Base-by-base conservation (phyloP, 2,113 vertebrate species). In the Colius striatus region DNA sequence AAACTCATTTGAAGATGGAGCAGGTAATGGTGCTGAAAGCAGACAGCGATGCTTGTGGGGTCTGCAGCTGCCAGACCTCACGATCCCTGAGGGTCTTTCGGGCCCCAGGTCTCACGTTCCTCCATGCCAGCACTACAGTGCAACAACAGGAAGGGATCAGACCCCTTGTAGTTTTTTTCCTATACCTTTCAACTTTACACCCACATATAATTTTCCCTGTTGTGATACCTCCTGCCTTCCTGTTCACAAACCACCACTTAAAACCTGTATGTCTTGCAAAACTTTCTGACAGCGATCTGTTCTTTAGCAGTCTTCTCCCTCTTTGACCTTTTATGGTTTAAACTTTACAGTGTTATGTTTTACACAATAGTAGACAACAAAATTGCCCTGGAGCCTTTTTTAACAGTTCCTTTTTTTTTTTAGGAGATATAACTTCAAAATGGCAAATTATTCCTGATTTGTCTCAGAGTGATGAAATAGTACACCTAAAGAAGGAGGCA, bases 401-500 rank as follows among this genome's bases (percentile, higher is more conserved):
- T 91, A 85, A 72, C 73, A 41, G 70, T 66, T 92, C 15, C 22
- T 26, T 54, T 53, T 36, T 13, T 41, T 62, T 73, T 87, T 67
- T 54, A 21, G 3, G 50, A 95, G 38, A 87, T 41, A 18, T 57
- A 79, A 68, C 92, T 91, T 95, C 87, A 93, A 94, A 95, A 91
- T 94, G 93, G 96, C 84, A 92, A 96, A 93, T 78, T 34, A 80
- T 54, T 93, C 62, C 47, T 93, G 91, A 91, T 94, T 95, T 95
- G 68, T 95, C 84, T 87, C 21, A 26, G 68, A 91, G 80, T 89
- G 95, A 94, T 91, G 66, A 95, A 93, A 92, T 65, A 55, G 55
- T 78, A 61, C 66, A 91, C 67, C 90, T 90, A 82, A 71, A 78
- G 77, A 87, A 51, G 66, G 62, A 72, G 38, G 10, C 63, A 67